Conservation (phyloP, 2,113 vertebrate species). For the Petromus typicus region DNA sequence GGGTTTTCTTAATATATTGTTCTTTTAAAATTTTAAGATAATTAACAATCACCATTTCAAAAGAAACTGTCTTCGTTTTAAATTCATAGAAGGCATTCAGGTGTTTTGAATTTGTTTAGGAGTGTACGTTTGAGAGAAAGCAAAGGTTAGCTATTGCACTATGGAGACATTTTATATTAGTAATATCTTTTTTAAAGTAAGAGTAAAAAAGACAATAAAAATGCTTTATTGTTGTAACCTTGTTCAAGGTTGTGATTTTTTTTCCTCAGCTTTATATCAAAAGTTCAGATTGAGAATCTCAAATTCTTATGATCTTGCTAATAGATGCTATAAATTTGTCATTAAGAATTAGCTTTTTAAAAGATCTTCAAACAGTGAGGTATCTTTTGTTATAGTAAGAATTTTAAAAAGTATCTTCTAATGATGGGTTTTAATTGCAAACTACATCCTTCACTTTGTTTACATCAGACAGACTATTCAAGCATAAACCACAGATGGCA, state of each 20-base stretch:
- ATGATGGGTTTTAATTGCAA: constrained; percentile 14
- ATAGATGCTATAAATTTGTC: not conserved
- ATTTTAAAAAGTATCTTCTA: constrained; percentile 19
- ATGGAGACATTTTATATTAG: constrained; percentile 40
- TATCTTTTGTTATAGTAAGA: constrained; percentile 16
- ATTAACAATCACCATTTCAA: constrained; percentile 9
- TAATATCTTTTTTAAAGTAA: constrained; percentile 55
- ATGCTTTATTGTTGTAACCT: constrained; percentile 44
- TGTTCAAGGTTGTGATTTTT: constrained; percentile 26
- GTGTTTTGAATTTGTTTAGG: constrained; percentile 55
- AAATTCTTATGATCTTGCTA: constrained; percentile 4
- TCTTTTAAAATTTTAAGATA: constrained; percentile 55
- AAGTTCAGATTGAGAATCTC: constrained; percentile 37
- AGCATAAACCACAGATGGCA: constrained; percentile 71
- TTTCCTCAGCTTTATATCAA: not conserved
- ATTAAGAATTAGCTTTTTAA: constrained; percentile 57
- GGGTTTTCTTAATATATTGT: constrained; percentile 5
- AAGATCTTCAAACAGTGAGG: not conserved
- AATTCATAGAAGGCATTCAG: constrained; percentile 8
- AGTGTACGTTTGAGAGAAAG: constrained; percentile 15
- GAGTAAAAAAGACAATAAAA: not conserved
- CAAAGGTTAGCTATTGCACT: constrained; percentile 26
- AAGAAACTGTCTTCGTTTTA: constrained; percentile 41
- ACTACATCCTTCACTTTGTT: constrained; percentile 8
- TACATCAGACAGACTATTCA: constrained; percentile 39